Percentiles rank a stretch among this genome's conserved stretches.
Evolutionary conservation across 2,113 vertebrate species (phyloP).

Genomic region (Apaloderma vittatum): DNA sequence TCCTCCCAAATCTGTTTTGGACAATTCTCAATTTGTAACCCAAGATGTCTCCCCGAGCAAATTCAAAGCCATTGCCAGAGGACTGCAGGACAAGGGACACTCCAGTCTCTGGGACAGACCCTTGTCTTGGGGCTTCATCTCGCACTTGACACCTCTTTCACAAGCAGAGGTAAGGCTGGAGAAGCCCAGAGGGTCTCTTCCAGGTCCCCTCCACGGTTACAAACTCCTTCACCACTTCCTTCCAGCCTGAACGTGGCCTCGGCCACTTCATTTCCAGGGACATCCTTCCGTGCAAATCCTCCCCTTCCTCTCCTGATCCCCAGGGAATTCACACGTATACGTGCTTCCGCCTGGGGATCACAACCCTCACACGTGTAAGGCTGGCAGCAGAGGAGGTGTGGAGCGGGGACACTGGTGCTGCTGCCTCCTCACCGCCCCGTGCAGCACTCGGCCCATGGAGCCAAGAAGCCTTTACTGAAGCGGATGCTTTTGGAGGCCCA

Average conservation of each 20-base stretch:
- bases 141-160: background rate
- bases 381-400: background rate
- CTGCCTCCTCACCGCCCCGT: background rate
- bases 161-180: background rate
- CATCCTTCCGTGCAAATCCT: slow-evolving; percentile 57
- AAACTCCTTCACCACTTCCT: background rate
- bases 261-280: slow-evolving; percentile 5
- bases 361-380: background rate
- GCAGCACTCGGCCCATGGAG: accelerated
- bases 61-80: background rate
- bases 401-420: background rate
- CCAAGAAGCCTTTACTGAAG: background rate
- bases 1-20: slow-evolving; percentile 38
- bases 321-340: slow-evolving; percentile 20
- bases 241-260: slow-evolving; percentile 3
- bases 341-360: background rate
- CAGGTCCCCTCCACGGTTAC: background rate
- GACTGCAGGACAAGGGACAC: background rate
- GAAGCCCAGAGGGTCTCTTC: background rate
- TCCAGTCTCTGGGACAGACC: background rate
- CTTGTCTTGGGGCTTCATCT: background rate
- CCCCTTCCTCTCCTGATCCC: slow-evolving; percentile 55
- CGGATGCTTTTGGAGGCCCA: accelerated
- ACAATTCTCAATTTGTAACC: slow-evolving; percentile 14
- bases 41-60: background rate